phyloP scores from a whole-genome alignment of 2,797 vertebrate genomes.

The Echeneis naucrates region DNA sequence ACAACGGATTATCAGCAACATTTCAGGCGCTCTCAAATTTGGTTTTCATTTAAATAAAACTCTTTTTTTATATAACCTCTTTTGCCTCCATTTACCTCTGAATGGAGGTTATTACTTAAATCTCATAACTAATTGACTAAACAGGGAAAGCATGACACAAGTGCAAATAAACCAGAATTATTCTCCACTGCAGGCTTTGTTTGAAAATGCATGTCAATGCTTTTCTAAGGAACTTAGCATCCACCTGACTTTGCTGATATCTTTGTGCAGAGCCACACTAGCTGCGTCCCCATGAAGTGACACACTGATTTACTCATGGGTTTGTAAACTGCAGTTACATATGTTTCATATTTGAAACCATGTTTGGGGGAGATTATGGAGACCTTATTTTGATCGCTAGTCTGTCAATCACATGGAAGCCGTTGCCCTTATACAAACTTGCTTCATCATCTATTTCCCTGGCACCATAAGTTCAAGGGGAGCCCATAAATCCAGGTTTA shows the following conservation, averaged over 20 bases:
- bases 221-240: neutral
- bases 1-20: neutral
- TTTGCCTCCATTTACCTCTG: neutral
- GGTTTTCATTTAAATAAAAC: constrained; percentile 5
- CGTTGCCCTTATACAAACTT: too few species aligned
- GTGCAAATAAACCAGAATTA: neutral
- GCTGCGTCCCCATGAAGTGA: neutral
- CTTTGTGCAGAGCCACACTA: neutral
- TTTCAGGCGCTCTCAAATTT: neutral
- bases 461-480: too few species aligned
- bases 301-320: too few species aligned
- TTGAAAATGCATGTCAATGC: neutral
- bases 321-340: too few species aligned
- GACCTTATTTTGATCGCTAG: too few species aligned
- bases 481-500: too few species aligned
- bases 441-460: too few species aligned
- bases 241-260: too few species aligned
- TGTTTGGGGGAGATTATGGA: too few species aligned
- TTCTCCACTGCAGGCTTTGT: neutral
- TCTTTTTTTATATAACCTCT: neutral
- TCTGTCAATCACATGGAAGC: too few species aligned
- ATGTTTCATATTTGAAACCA: too few species aligned
- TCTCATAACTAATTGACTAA: neutral
- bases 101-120: neutral
- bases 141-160: neutral